Evolutionary conservation across 1,140 invertebrate species (phyloP), one percentile per base, ranked within the genome.

Genomic region (Rhyacophila brunnea): DNA sequence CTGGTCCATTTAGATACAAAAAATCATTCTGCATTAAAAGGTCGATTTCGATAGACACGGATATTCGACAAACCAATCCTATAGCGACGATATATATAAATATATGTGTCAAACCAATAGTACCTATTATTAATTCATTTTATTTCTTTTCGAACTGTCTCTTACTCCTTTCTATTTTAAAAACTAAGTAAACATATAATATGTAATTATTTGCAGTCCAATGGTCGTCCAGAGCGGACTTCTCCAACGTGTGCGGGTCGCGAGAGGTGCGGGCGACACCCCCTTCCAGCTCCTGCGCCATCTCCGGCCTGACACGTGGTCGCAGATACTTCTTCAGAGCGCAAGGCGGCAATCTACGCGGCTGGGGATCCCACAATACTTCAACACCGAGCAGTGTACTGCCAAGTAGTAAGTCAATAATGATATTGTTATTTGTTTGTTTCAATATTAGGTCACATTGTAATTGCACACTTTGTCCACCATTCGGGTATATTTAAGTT

Each of bases 321-420:
- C 82, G 87, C 19, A 83, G 86, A 52, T 97, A 96, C 74, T 93
- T 89, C 73, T 92, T 97, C 68, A 80, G 93, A 48, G 91, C 91
- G 0, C 82, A 87, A 14, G 87, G 87, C 50, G 91, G 93, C 43
- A 97, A 97, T 72, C 80, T 95, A n/a, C 92, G 91, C 69, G 95
- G 93, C 10, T 97, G 87, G 80, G 92, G 93, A 38, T 78, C 81
- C n/a, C 91, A 82, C 68, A 79, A 85, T 13, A 81, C 80, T 14
- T 87, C 92, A 0, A 87, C 85, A 15, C 93, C 93, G 1, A 74
- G 85, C 19, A 91, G 88, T 66, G 88, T 95, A 6, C 85, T 93
- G 17, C 93, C 94, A 10, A 96, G 93, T 66, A 93, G 93, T 93
- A 75, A 87, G 87, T 85, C n/a, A n/a, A 40, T 15, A n/a, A 40